Base-by-base conservation (phyloP, 2,113 vertebrate species). In the Dicentrarchus labrax region DNA sequence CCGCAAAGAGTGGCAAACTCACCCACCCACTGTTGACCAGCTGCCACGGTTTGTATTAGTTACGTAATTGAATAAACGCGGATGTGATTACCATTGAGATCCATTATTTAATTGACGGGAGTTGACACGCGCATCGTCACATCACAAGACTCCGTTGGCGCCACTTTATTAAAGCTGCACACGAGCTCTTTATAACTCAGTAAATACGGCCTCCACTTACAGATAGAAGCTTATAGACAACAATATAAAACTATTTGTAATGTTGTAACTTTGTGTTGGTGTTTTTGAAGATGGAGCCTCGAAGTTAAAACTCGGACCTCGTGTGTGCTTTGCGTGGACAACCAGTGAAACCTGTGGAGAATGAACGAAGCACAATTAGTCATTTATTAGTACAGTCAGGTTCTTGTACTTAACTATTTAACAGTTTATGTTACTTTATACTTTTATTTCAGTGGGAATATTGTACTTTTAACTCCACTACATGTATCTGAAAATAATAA, bases 121-220 rank as follows among this genome's bases (percentile, higher is more conserved):
- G 92, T 53, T 53, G 78, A 66, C 38, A 51, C 54, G 72, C 61
- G 91, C 88, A 92, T 66, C 41, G 1, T 53, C 39, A 8, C 80
- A 24, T 96, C 96, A 96, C 93, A 76, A 84, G 92, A 89, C 15
- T 59, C 64, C 7, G 45, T 97, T 98, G 97, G 96, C 97, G 97
- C 97, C 97, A 97, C 96, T 98, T 97, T 97, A 84, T 91, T 21
- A 8, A 60, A 81, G 72, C 73, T 71, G 57, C 57, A 78, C 73
- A 3, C 71, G 38, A 39, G 43, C 48, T 8, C 22, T 1, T 19
- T 2, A 0, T 1, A 45, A 19, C 39, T n/a, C 22, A 4, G 0
- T 45, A 2, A 30, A 8, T 3, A 13, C 1, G 4, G 19, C 8
- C 21, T 66, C 5, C 69, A 17, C 2, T 11, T 6, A 8, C 4